A percentile compares a stretch with the other conserved stretches of the same genome.
These are phyloP conservation scores for Drosophila subquinaria DNA, from an alignment of 2,888 invertebrate genomes.

Conservation along the genomic window DNA sequence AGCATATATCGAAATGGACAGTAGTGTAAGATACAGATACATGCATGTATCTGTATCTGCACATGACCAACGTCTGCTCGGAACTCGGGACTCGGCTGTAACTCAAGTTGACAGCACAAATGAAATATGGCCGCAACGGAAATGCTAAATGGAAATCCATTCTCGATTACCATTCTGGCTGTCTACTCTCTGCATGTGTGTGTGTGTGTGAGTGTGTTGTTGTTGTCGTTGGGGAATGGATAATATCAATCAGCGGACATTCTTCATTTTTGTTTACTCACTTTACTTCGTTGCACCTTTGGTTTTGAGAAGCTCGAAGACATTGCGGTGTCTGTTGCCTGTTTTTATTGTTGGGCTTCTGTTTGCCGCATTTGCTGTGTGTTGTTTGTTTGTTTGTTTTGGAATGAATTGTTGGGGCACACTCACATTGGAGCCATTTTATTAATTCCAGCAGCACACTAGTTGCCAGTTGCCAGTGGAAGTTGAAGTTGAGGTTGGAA, in stretches of 20 bases:
- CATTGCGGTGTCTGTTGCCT: constrained; percentile 16
- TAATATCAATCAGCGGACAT: constrained; percentile 81
- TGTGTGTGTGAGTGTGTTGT: constrained; percentile 4
- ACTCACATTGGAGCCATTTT: constrained; percentile 50
- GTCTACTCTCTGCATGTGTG: constrained; percentile 11
- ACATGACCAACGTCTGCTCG: constrained; percentile 24
- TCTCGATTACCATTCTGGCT: constrained; percentile 45
- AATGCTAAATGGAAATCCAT: constrained; percentile 70
- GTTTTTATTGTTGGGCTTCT: constrained; percentile 1
- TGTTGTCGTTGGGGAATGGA: constrained; percentile 58
- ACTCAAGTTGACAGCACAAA: constrained; percentile 46
- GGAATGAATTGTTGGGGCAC: constrained; percentile 48
- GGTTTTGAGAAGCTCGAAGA: constrained; percentile 13
- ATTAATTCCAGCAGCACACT: constrained; percentile 49
- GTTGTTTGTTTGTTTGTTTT: constrained; percentile 46
- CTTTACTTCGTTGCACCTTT: constrained; percentile 38
- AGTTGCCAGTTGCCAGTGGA: constrained; percentile 3
- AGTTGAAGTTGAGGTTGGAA: constrained; percentile 18
- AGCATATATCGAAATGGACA: not conserved
- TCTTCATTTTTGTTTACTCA: constrained; percentile 78
- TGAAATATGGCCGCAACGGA: constrained; percentile 77
- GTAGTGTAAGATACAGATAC: not conserved
- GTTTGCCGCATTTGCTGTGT: constrained; percentile 16
- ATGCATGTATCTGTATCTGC: not conserved
- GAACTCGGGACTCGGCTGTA: constrained; percentile 9